Evolutionary conservation across 1,140 invertebrate species (phyloP).

Genomic region (Neotoxoptera formosana): DNA sequence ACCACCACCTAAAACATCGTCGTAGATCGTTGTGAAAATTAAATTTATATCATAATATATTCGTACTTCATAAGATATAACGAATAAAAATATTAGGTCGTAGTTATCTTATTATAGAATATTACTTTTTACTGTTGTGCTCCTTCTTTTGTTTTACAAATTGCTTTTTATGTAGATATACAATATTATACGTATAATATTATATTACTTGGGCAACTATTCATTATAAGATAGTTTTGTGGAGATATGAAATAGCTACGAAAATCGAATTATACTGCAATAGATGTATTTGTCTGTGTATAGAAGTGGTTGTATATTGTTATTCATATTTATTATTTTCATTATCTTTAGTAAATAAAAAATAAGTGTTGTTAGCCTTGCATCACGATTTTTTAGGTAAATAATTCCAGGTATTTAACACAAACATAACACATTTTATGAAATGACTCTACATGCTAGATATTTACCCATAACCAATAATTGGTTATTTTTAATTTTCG

Average conservation of each 20-base stretch:
- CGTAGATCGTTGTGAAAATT: neutral
- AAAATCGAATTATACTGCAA: neutral
- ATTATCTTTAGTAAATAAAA: neutral
- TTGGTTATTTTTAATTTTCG: too few species aligned
- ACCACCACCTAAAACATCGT: neutral
- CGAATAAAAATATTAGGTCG: too few species aligned
- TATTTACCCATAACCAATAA: neutral
- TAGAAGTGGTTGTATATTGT: neutral
- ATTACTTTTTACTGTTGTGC: neutral
- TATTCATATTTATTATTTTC: neutral
- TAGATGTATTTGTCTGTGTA: too few species aligned
- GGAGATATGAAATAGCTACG: neutral
- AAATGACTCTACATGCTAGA: neutral
- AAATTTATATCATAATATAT: neutral
- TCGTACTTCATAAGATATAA: neutral
- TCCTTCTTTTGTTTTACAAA: neutral
- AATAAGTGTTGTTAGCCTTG: neutral
- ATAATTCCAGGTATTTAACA: neutral
- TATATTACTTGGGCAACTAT: neutral
- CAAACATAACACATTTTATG: neutral
- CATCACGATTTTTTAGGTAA: neutral
- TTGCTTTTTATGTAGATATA: neutral
- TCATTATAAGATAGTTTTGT: neutral
- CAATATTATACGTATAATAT: too few species aligned
- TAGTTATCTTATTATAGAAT: neutral